Conservation (phyloP, 2,113 vertebrate species). For the Malurus cyaneus region DNA sequence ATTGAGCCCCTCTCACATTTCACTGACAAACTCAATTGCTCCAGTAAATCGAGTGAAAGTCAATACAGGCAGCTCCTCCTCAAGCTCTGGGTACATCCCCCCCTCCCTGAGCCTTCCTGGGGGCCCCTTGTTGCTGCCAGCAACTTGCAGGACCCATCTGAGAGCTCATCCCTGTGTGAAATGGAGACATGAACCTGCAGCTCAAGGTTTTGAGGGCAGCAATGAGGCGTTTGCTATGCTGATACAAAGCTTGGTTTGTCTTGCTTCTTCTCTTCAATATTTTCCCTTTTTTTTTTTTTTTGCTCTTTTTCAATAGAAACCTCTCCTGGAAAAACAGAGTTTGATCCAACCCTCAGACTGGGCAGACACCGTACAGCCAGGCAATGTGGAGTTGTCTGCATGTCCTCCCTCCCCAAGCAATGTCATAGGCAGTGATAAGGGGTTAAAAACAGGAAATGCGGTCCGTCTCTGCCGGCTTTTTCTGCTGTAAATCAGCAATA, state of each 20-base stretch:
- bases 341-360: neutral
- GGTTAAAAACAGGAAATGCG: neutral
- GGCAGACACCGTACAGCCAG: fast-evolving
- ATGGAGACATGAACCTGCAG: neutral
- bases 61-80: slow-evolving; percentile 74
- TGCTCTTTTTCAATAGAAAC: neutral
- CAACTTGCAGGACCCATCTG: neutral
- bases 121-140: neutral
- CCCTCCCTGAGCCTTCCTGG: neutral
- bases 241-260: neutral
- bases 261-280: neutral
- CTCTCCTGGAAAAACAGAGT: neutral
- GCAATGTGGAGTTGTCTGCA: neutral
- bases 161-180: neutral
- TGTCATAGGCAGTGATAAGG: neutral
- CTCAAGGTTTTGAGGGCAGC: neutral
- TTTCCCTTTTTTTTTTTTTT: neutral
- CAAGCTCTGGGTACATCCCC: neutral
- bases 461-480: neutral
- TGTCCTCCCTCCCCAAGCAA: neutral
- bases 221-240: neutral
- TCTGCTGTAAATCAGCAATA: neutral
- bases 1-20: slow-evolving; percentile 85
- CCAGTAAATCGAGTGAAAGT: slow-evolving; percentile 89
- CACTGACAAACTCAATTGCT: slow-evolving; percentile 89